Evolutionary conservation across 2,888 invertebrate species (phyloP).

Genomic region (Sycophila texana): DNA sequence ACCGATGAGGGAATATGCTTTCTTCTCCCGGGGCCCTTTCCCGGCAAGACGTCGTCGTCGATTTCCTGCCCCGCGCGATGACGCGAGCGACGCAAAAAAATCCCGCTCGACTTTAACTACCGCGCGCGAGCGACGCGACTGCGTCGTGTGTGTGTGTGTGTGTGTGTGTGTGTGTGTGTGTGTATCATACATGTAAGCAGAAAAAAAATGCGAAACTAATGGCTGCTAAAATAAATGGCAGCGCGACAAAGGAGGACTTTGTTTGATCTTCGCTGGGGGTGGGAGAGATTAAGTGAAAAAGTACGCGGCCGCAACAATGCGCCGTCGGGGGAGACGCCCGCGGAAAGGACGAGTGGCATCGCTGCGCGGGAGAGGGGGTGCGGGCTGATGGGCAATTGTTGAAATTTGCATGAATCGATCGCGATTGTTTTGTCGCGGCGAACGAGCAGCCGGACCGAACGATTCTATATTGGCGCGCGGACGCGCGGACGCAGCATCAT

Average conservation of each 20-base stretch:
- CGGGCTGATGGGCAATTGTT: conserved; percentile 67
- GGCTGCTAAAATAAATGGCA: conserved; percentile 7
- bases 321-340: conserved; percentile 7
- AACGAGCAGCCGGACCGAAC: conserved; percentile 62
- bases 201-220: conserved; percentile 6
- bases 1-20: conserved; percentile 39
- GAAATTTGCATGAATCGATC: conserved; percentile 75
- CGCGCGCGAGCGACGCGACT: neutral
- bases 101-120: conserved; percentile 15
- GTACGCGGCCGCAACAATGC: conserved; percentile 66
- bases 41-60: conserved; percentile 63
- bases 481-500: conserved; percentile 60
- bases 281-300: conserved; percentile 49
- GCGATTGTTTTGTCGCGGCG: conserved; percentile 70
- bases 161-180: too few species aligned
- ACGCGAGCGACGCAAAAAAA: conserved; percentile 34
- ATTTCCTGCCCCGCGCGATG: conserved; percentile 59
- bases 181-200: too few species aligned
- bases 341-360: conserved; percentile 19
- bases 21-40: conserved; percentile 22
- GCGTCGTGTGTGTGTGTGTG: too few species aligned
- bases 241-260: conserved; percentile 49
- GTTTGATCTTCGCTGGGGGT: conserved; percentile 31
- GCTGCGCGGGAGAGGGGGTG: conserved; percentile 32
- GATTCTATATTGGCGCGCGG: conserved; percentile 17